Conservation (phyloP, 2,113 vertebrate genomes). For the Globicephala melas region DNA sequence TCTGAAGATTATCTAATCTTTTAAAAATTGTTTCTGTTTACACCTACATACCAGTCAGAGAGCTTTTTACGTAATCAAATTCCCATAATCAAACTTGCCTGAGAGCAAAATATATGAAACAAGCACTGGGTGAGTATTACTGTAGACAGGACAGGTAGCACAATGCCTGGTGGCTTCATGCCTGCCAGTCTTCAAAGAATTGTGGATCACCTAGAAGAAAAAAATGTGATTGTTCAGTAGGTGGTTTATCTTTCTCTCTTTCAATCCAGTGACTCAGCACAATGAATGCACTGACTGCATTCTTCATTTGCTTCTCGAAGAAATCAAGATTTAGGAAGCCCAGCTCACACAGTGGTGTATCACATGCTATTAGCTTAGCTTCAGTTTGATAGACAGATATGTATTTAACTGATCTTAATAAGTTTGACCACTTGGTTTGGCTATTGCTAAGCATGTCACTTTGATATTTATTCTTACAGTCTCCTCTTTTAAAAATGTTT, state of each 20-base stretch:
- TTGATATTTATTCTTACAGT: background rate
- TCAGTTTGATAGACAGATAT: background rate
- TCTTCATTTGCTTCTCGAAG: background rate
- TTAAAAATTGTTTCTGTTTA: background rate
- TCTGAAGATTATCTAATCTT: background rate
- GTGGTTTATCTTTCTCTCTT: conserved; percentile 5
- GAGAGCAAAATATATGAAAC: background rate
- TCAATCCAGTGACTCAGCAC: background rate
- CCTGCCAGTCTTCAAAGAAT: background rate
- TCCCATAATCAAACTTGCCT: background rate
- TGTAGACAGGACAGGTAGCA: background rate
- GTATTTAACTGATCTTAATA: background rate
- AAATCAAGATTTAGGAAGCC: conserved; percentile 34
- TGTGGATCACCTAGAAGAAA: background rate
- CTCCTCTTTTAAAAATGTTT: conserved; percentile 23
- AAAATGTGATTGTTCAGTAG: background rate
- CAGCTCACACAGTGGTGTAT: background rate
- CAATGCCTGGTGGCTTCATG: background rate
- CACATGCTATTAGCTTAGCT: background rate
- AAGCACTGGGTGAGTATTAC: background rate
- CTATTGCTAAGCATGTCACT: background rate
- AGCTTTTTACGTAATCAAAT: conserved; percentile 21
- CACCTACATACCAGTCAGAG: background rate
- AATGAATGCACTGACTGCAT: background rate
- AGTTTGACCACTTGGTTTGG: background rate